phyloP scores from a whole-genome alignment of 2,888 invertebrate species.

The Exocentrus adspersus region DNA sequence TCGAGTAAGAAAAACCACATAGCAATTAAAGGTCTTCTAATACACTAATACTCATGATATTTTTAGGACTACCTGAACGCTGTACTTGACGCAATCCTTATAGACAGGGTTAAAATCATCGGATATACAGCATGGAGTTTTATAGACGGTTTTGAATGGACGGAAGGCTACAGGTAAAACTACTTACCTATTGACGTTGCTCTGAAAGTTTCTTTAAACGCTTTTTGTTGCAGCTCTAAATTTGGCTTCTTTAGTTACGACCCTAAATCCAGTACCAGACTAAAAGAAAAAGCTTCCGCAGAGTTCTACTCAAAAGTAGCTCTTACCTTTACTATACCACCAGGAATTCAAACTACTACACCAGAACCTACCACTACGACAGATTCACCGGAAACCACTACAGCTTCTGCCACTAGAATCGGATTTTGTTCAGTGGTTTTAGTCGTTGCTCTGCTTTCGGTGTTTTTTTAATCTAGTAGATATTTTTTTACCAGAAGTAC shows the following conservation, averaged over 20 bases:
- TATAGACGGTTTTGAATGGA: slow-evolving; percentile 64
- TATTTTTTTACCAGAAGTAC: no score
- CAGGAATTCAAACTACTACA: background rate
- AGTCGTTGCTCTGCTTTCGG: no score
- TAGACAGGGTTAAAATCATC: slow-evolving; percentile 56
- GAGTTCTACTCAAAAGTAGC: background rate
- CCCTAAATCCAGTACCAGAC: background rate
- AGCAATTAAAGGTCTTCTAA: no score
- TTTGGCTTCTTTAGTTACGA: background rate
- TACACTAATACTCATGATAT: no score
- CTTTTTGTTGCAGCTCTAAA: background rate
- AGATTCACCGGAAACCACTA: no score
- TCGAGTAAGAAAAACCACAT: slow-evolving; percentile 20
- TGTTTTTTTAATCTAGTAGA: no score
- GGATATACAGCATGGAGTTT: slow-evolving; percentile 61
- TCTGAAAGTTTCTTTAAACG: no score
- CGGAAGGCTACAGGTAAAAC: slow-evolving; percentile 11
- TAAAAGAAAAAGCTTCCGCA: background rate
- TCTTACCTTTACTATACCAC: background rate
- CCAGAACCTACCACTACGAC: no score
- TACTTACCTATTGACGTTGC: background rate
- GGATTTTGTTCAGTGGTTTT: no score
- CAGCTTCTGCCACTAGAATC: no score
- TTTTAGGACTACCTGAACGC: slow-evolving; percentile 60
- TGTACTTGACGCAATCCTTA: slow-evolving; percentile 54